Conservation (phyloP, 1,140 invertebrate genomes). For the Homalodisca vitripennis region DNA sequence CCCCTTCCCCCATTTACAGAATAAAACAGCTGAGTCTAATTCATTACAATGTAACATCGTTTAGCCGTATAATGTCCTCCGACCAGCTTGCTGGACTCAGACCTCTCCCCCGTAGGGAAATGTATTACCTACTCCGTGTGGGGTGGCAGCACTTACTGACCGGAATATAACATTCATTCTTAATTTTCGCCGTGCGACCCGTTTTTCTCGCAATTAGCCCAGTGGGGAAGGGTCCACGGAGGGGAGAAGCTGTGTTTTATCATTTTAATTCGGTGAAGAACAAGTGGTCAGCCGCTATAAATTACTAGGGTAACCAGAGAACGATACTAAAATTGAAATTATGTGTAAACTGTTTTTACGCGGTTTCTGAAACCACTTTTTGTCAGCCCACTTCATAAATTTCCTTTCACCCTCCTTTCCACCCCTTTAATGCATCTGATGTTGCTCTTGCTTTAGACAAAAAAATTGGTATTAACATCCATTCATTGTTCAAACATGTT, state of each 20-base stretch:
- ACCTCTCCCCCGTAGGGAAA: neutral
- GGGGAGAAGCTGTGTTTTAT: slow-evolving; percentile 26
- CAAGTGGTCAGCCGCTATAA: slow-evolving; percentile 26
- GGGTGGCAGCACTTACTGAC: neutral
- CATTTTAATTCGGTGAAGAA: slow-evolving; percentile 33
- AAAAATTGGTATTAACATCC: too few species aligned
- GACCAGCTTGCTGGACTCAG: neutral
- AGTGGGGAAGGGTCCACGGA: neutral
- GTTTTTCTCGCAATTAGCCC: slow-evolving; percentile 32
- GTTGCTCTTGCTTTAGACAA: too few species aligned
- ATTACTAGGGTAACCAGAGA: slow-evolving; percentile 18
- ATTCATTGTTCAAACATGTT: too few species aligned
- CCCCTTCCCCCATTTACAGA: neutral
- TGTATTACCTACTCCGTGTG: slow-evolving; percentile 26
- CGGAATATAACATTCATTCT: slow-evolving; percentile 31
- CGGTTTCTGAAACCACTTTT: slow-evolving; percentile 22
- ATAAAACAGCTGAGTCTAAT: slow-evolving; percentile 21
- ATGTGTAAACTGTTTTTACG: slow-evolving; percentile 29
- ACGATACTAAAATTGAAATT: slow-evolving; percentile 33
- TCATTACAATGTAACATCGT: slow-evolving; percentile 17
- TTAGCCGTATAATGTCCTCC: slow-evolving; percentile 7
- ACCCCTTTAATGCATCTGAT: neutral
- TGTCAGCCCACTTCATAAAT: slow-evolving; percentile 8
- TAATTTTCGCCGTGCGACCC: slow-evolving; percentile 29
- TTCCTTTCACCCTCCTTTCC: neutral